phyloP scores from a whole-genome alignment of 2,797 vertebrate genomes.

The Xenopus petersii region DNA sequence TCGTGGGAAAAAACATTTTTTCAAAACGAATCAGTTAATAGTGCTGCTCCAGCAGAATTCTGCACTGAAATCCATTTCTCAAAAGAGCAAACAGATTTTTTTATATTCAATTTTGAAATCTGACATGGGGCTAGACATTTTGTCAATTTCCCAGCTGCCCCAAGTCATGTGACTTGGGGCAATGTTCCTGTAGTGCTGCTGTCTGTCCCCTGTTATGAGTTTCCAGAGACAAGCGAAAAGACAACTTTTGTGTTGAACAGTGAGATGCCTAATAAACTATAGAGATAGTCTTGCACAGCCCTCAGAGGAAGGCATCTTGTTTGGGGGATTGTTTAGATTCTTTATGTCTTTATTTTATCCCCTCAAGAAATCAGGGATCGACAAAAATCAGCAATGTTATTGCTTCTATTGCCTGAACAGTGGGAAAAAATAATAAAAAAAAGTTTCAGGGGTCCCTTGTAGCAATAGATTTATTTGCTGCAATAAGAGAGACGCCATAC shows the following conservation, averaged over 20 bases:
- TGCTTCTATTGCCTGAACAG: conserved; percentile 26
- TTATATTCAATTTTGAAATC: too few species aligned
- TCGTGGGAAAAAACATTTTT: too few species aligned
- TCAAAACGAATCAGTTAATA: too few species aligned
- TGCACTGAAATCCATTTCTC: too few species aligned
- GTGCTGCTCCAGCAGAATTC: too few species aligned
- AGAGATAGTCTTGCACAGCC: conserved; percentile 12
- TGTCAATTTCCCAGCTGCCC: too few species aligned
- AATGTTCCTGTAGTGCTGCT: neutral
- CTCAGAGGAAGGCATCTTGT: conserved; percentile 30
- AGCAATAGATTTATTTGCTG: conserved; percentile 25
- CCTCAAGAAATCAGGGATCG: conserved; percentile 35
- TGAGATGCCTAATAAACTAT: conserved; percentile 28
- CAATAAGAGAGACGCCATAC: neutral
- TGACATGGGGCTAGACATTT: too few species aligned
- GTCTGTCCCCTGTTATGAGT: conserved; percentile 37
- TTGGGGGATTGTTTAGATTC: conserved; percentile 9
- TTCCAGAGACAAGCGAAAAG: conserved; percentile 35
- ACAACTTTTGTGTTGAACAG: conserved; percentile 19
- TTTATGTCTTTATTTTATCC: conserved; percentile 12
- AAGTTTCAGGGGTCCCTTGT: conserved; percentile 19
- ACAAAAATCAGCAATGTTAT: conserved; percentile 31
- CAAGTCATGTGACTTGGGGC: too few species aligned
- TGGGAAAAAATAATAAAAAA: conserved; percentile 21
- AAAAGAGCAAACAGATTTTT: too few species aligned